These are phyloP conservation scores for Eudyptes chrysolophus DNA, from an alignment of 2,113 vertebrate species.

Conservation along the genomic window DNA sequence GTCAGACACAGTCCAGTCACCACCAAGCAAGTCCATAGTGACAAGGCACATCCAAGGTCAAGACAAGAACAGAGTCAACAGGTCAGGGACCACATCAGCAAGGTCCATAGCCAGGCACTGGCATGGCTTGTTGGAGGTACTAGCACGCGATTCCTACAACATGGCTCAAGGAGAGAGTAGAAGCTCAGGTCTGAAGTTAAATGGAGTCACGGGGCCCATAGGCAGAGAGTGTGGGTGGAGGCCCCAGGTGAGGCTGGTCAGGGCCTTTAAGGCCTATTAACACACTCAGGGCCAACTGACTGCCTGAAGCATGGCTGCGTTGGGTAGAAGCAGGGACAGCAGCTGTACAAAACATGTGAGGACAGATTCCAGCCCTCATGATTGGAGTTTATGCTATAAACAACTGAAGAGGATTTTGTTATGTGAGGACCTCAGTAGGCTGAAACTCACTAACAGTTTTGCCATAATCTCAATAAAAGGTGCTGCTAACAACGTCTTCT, in stretches of 20 bases:
- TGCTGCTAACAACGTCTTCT: background rate
- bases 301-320: background rate
- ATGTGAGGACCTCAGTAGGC: background rate
- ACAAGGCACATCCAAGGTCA: background rate
- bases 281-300: background rate
- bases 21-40: background rate
- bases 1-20: background rate
- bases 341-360: background rate
- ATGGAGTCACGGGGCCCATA: rapidly evolving
- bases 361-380: background rate
- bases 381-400: background rate
- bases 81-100: background rate
- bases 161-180: rapidly evolving
- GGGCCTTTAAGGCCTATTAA: background rate
- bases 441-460: background rate
- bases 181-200: background rate
- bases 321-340: background rate
- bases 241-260: background rate
- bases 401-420: background rate
- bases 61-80: background rate
- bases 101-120: background rate
- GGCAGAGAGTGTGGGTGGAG: background rate
- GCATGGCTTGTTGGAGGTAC: background rate
- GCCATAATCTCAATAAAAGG: background rate
- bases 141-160: rapidly evolving